Evolutionary conservation across 2,113 vertebrate genomes (phyloP), one percentile per base, ranked within the genome.

Genomic region (Dasyurus viverrinus): DNA sequence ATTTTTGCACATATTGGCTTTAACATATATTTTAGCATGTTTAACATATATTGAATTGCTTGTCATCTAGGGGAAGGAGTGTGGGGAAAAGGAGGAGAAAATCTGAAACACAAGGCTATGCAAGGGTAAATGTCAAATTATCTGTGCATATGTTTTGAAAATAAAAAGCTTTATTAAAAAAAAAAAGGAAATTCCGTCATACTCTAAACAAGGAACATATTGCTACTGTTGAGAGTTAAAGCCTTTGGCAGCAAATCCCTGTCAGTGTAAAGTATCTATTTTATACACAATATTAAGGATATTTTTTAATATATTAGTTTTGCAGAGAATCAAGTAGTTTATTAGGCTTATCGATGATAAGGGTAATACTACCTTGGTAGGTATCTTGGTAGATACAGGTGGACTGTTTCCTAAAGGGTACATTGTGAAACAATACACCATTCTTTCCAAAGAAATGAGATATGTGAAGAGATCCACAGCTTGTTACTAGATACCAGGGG

Each of bases 401-500:
- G 93, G 96, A 97, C 93, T 95, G 95, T 97, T 96, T 95, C 95
- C 96, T 97, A n/a, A 97, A 92, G 95, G 97, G 97, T 96, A 93
- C 92, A 94, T 94, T 36, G 94, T 95, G 98, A 98, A 98, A 98
- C 94, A 90, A 97, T 97, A 98, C 8, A 96, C 97, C 91, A n/a
- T 97, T 97, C 96, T 97, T 98, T 97, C 96, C 97, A 84, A 96
- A 97, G 97, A 98, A 98, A 98, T 1, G 0, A 91, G 97, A 96
- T 97, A 98, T 94, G 95, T 93, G 55, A 98, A 97, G 97, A 98
- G 95, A 93, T 97, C 96, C 2, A 52, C 93, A 90, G 95, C 91
- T 95, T 97, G 95, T 98, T 97, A 98, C 94, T 95, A 96, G 98
- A 99, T 98, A 98, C 94, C 93, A 60, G 42, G 55, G 90, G 95